Evolutionary conservation across 2,888 invertebrate genomes (phyloP), one percentile per base, ranked within the genome.

Genomic region (Tiliacea citrago): DNA sequence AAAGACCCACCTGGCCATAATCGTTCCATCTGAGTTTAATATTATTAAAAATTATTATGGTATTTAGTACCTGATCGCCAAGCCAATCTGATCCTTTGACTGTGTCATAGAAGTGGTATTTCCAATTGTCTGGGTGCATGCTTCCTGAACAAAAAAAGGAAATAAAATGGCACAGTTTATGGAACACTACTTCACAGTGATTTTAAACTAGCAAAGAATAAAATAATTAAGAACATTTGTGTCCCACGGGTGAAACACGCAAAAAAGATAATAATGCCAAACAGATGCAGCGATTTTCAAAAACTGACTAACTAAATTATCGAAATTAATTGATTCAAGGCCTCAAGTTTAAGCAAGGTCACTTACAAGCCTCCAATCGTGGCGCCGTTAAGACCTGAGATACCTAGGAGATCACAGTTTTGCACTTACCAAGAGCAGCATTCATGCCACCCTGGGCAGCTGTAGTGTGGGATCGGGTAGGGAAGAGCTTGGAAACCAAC

Each of bases 41-140:
- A 21, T 49, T 65, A 68, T 13, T 35, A 10, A 24, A 12, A 29
- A 42, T 12, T n/a, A 62, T 18, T 16, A 9, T 18, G 13, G 3
- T n/a, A n/a, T n/a, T n/a, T 9, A 35, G 29, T 85, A 96, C 96
- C 95, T 98, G 99, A 93, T 99, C 99, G 47, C 99, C 99, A 21
- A 99, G 97, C 99, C 99, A 99, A 97, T 99, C 99, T 39, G 99
- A 99, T 24, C 99, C 99, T 94, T 99, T 99, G 9, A 99, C 98
- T 0, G 99, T 99, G 91, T 99, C 99, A 92, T 99, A 99, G 98
- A 99, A 99, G 92, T 99, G 99, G 97, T 98, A 99, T 76, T 98
- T 97, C 99, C 99, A 99, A 89, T 98, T 97, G 90, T 99, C 99
- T n/a, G 98, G 97, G 90, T 99, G 99, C 98, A 99, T 99, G 88